Evolutionary conservation across 2,113 vertebrate species (phyloP), one percentile per base, ranked within the genome.

Genomic region (Salvelinus sp.): DNA sequence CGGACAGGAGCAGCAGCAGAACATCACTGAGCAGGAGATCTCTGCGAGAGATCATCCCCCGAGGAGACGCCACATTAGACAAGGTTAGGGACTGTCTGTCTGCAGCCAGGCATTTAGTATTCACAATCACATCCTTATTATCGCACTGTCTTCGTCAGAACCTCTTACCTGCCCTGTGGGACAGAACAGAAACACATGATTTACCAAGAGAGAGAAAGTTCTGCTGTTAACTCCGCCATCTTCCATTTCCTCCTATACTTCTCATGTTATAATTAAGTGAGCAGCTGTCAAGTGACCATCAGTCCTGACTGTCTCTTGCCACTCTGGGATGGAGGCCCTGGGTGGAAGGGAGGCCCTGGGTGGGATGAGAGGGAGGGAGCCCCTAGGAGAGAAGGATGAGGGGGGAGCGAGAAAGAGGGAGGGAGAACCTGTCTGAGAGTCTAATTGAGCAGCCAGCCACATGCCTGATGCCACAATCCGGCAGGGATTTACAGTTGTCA

Each of bases 21-120:
- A 79, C 83, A 28, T 88, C 88, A 16, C 73, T 92, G 76, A 93
- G 80, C 65, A 85, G 82, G 70, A 83, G 80, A 70, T 86, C 87
- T 70, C 86, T 90, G 27, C 82, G 89, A 70, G 91, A 93, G 81
- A 83, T 92, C 58, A 7, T 22, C 63, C 74, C 72, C 70, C 20
- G 75, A 20, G 75, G 80, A 57, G 82, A 85, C 58, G 70, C 67
- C 25, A 72, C 68, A 47, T 76, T 83, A 69, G 70, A 76, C 72
- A 74, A 73, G 75, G 87, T 88, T 70, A 73, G 73, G 87, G 87
- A 47, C 25, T 33, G 28, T 54, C 50, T 54, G 12, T 54, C 50
- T 54, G 50, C 16, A 54, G 16, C 50, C 50, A 66, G 57, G 18
- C 18, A 30, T 63, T 70, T 70, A 22, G 13, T 63, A 62, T 76